A percentile compares a stretch with the other conserved stretches of the same genome.
phyloP scores from a whole-genome alignment of 2,113 vertebrate species.

The Mormyrus lacerda region DNA sequence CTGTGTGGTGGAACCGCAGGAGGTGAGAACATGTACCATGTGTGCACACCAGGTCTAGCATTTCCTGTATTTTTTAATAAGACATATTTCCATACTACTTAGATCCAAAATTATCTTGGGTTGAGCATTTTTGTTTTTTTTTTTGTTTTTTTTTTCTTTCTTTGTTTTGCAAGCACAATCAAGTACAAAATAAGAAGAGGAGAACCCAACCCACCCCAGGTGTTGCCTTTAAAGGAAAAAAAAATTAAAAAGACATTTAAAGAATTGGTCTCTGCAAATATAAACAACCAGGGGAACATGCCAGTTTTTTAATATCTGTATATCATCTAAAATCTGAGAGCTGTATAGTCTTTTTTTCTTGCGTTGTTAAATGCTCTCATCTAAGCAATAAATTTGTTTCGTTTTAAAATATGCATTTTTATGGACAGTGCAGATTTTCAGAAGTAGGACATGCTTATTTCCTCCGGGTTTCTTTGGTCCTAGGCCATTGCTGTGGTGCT shows the following conservation, averaged over 20 bases:
- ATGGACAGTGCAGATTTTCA: neutral
- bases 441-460: neutral
- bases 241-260: too few relatives aligned
- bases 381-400: neutral
- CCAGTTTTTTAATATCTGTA: neutral
- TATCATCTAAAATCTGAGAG: neutral
- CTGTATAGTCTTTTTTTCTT: neutral
- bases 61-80: neutral
- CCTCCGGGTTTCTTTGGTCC: conserved; percentile 20
- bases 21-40: conserved; percentile 59
- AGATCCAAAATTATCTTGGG: neutral
- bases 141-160: too few relatives aligned
- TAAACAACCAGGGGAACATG: neutral
- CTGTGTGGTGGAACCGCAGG: conserved; percentile 85
- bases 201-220: too few relatives aligned
- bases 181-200: too few relatives aligned
- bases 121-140: neutral
- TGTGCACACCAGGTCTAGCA: neutral
- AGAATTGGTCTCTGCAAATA: too few relatives aligned
- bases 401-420: neutral
- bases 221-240: too few relatives aligned
- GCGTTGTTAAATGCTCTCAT: neutral
- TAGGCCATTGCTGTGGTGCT: conserved; percentile 81
- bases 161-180: too few relatives aligned
- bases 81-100: neutral